Percentiles rank a stretch among this genome's conserved stretches.
Conservation (phyloP, 2,888 invertebrate species). For the Platerodrilus igneus region DNA sequence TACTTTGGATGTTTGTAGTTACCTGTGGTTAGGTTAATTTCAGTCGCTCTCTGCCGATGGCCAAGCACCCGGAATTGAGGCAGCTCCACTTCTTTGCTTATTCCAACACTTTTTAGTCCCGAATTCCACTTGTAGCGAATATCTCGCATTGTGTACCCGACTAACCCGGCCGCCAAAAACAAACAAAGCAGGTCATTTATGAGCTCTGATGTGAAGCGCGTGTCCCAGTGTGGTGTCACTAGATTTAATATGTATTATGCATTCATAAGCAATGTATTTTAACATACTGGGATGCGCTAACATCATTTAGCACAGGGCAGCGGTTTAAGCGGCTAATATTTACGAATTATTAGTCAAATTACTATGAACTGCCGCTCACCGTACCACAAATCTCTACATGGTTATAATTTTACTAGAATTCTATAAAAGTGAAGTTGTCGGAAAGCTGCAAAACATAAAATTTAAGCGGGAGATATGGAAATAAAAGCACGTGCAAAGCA, state of each 20-base stretch:
- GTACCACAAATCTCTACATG: slow-evolving; percentile 30
- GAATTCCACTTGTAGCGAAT: slow-evolving; percentile 96
- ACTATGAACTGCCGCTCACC: slow-evolving; percentile 20
- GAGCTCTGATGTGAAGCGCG: slow-evolving; percentile 32
- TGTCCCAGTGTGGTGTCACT: slow-evolving; percentile 7
- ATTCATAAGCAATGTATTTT: no score
- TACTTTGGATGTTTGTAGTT: slow-evolving; percentile 52
- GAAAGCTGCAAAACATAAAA: slow-evolving; percentile 23
- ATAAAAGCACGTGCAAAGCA: slow-evolving; percentile 42
- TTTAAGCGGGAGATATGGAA: slow-evolving; percentile 28
- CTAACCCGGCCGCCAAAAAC: slow-evolving; percentile 56
- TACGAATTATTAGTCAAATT: slow-evolving; percentile 14
- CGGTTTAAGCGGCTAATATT: slow-evolving; percentile 24
- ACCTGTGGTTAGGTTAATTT: slow-evolving; percentile 95
- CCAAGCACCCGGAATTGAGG: slow-evolving; percentile 96
- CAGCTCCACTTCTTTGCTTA: slow-evolving; percentile 92
- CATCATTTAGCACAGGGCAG: slow-evolving; percentile 25
- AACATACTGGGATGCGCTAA: slow-evolving; percentile 21
- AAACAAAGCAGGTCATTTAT: slow-evolving; percentile 49
- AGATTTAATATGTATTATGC: neutral
- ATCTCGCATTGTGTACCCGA: slow-evolving; percentile 97
- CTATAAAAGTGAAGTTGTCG: slow-evolving; percentile 28
- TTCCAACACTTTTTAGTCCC: slow-evolving; percentile 89
- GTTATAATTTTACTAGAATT: no score
- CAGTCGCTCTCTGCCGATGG: slow-evolving; percentile 90